Base-by-base conservation (phyloP, 2,113 vertebrate species). In the Morone saxatilis region DNA sequence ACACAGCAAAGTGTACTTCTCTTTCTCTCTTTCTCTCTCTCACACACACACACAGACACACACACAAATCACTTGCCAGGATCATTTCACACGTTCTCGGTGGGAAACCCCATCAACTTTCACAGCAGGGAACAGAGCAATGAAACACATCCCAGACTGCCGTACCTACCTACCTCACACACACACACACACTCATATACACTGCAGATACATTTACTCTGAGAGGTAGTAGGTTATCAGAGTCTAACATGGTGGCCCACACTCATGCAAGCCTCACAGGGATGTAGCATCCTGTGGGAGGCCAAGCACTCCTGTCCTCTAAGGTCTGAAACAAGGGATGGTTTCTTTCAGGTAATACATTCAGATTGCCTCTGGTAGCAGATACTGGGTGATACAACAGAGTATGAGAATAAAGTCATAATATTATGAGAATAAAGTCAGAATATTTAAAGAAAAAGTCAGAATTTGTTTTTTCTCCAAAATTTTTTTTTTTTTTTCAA, bases 81-180 rank as follows among this genome's bases (percentile, higher is more conserved):
- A 89, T 89, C 88, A 72, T 90, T 91, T 90, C 43, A 66, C 91
- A 91, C 90, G 83, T 87, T 74, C 87, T 91, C 90, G 1, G 72
- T 90, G 87, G 90, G 87, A 88, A 92, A 93, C 85, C 89, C 93
- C 90, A 94, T 94, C 92, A 92, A 85, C 86, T 91, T 74, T 91
- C 91, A 83, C 92, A 94, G 93, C 91, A 85, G 92, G 93, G 84
- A 87, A 43, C 80, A 45, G 68, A 86, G 78, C 87, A 88, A 89
- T 90, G 91, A 89, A 91, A 91, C 86, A 36, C 84, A 87, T 89
- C 86, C 78, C 71, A 75, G 62, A 68, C 80, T 84, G 73, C 57
- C 16, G 20, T 72, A 60, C 69, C 74, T 72, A 60, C 69, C 74
- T 43, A 53, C 7, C 80, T 19, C 43, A 25, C 76, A 31, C 66